Evolutionary conservation across 2,113 vertebrate genomes (phyloP), one percentile per base, ranked within the genome.

Genomic region (Gadus chalcogrammus): DNA sequence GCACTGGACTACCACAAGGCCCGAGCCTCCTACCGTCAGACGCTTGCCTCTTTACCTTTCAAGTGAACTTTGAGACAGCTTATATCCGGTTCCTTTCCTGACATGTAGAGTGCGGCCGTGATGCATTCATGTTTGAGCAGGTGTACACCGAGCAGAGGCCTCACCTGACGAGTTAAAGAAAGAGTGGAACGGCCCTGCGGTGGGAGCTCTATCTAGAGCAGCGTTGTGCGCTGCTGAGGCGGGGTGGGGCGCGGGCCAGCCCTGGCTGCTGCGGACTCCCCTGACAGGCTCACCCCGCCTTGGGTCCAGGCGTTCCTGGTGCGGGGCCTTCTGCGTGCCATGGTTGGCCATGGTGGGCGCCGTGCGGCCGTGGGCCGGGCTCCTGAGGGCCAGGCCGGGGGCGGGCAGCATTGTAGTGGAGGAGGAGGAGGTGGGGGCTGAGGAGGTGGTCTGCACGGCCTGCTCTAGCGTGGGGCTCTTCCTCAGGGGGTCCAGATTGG

Each of bases 391-490:
- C 74, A 93, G 65, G 15, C 92, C 42, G 72, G 86, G 42, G 42
- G 42, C 9, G 8, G 42, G 42, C 42, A 48, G 42, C 0, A 92
- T 69, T 0, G 85, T 84, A 2, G 90, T 68, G 79, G 91, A 42
- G 8, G 73, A 69, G 8, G 73, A 69, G 63, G 81, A 11, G 22
- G 90, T 70, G 0, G 94, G 84, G 48, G 79, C 69, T 17, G 92
- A 82, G 1, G 94, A 83, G 53, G 94, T 84, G 2, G 92, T 92
- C 75, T 95, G 95, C 3, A 92, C 93, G 1, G 89, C 92, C 82
- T 94, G 94, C 56, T 98, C 95, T 85, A 94, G 87, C 71, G 92
- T 89, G 16, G 95, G 95, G 81, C 94, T 99, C 90, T 97, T 97
- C 83, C 92, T 89, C 86, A 93, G 82, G 42, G 94, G 81, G 60